Base-by-base conservation (phyloP, 2,888 invertebrate species). In the Patella ulyssiponensis region DNA sequence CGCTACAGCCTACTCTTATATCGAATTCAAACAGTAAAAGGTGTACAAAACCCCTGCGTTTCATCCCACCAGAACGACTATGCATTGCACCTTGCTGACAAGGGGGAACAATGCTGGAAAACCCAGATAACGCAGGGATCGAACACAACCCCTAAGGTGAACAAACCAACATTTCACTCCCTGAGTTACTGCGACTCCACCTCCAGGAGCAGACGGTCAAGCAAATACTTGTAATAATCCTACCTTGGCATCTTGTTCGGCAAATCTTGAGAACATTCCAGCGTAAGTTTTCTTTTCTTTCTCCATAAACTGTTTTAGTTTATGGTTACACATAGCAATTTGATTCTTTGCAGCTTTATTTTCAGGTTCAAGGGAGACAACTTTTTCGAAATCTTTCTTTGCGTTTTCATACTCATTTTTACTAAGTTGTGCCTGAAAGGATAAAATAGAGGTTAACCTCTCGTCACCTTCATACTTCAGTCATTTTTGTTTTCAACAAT, bases 251-350 rank as follows among this genome's bases (percentile, higher is more conserved):
- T 88, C 87, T 64, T 77, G 71, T 64, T 64, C 87, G n/a, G 92
- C 91, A 92, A 97, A 96, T 92, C 97, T 97, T 86, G 96, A 95
- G 92, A 99, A 99, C 97, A 99, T 98, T 92, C 97, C 97, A 17
- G 95, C 95, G 92, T 97, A 99, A 56, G 97, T 93, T 90, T 95
- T 94, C 93, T 96, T 97, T 92, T 98, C 97, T 80, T 94, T 95
- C 77, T 94, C 94, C 82, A 95, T 93, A 87, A 96, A 95, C 84
- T 95, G 94, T 90, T 95, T 95, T 23, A 97, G 93, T 80, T 94
- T 93, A 79, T 94, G 93, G 80, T 94, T 94, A 92, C 97, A 97
- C 75, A 95, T 90, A 58, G 86, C 80, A 3, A 96, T 93, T 91
- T 97, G 96, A 88, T 95, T 95, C 56, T 94, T 93, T 0, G 97